Evolutionary conservation across 2,888 invertebrate genomes (phyloP), one percentile per base, ranked within the genome.

Genomic region (Eupsilia transversa): DNA sequence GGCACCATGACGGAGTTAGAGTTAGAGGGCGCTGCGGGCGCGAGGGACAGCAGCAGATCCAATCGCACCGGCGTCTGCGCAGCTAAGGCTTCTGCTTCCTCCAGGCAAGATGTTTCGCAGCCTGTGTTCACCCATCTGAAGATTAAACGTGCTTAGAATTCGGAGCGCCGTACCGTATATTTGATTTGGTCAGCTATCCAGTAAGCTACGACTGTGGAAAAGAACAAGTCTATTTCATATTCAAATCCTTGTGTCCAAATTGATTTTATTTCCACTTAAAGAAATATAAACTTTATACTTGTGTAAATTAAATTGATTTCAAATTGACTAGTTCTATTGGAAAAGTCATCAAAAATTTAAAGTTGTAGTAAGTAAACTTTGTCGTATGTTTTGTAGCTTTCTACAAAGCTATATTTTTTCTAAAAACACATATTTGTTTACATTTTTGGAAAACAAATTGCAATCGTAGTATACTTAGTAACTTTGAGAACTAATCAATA

Each of bases 31-130:
- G 98, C 97, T 57, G 98, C 97, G n/a, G 98, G 98, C 77, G 98
- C 98, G 83, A 99, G 95, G 12, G 99, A 98, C 79, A 99, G 96
- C 83, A 99, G 96, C 75, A 99, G 96, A 94, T 99, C 99, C 46
- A 99, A 96, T 59, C 99, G 97, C 59, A 99, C 99, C 0, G 99
- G 99, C 3, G 99, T 99, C 94, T 99, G 98, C 87, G 98, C 98
- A 38, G 99, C 99, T 83, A 99, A 93, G 87, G 98, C 98, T 93
- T 99, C 98, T 1, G 99, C 98, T 89, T 98, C 97, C 86, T 98
- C 98, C 79, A 99, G 96, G 93, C 99, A 99, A 60, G 98, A 98
- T 52, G 98, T 97, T 82, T 97, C 97, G 90, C 98, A 98, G 0
- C 98, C 98, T 88, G 97, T 97, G 93, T 99, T 99, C 79, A 99